Conservation (phyloP, 2,888 invertebrate genomes). For the Xestia ashworthii region DNA sequence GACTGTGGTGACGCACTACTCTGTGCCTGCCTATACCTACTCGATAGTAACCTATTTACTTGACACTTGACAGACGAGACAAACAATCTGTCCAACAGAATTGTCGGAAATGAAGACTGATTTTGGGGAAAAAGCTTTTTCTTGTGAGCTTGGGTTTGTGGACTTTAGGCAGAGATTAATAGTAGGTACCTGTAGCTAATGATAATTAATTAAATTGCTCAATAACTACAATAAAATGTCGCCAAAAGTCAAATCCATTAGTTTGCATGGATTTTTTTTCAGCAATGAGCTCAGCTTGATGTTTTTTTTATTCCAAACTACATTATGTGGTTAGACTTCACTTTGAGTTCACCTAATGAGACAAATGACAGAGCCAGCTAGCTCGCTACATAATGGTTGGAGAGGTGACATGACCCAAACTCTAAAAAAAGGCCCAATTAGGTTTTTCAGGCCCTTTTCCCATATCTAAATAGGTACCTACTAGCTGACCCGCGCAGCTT, state of each 20-base stretch:
- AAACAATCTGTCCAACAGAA: not conserved
- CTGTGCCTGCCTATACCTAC: conserved; percentile 36
- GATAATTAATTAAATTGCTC: not conserved
- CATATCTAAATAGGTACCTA: too few relatives aligned
- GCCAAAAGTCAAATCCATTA: not conserved
- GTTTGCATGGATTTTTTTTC: not conserved
- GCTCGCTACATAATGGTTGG: too few relatives aligned
- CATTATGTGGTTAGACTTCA: not conserved
- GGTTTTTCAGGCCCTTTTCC: too few relatives aligned
- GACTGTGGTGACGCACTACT: conserved; percentile 40
- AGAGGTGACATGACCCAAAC: too few relatives aligned
- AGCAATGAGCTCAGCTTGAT: not conserved
- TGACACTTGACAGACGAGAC: not conserved
- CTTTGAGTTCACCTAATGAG: too few relatives aligned
- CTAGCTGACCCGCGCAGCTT: too few relatives aligned
- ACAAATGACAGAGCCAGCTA: too few relatives aligned
- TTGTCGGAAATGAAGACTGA: conserved; percentile 20
- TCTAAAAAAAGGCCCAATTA: not conserved
- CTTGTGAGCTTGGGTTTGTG: not conserved
- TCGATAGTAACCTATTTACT: conserved; percentile 41
- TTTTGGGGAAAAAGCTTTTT: not conserved
- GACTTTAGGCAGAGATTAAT: not conserved
- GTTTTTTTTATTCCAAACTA: not conserved
- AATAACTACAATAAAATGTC: not conserved
- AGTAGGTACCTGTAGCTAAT: not conserved